Base-by-base conservation (phyloP, 1,140 invertebrate genomes). In the Pseudachorutes palmiensis region DNA sequence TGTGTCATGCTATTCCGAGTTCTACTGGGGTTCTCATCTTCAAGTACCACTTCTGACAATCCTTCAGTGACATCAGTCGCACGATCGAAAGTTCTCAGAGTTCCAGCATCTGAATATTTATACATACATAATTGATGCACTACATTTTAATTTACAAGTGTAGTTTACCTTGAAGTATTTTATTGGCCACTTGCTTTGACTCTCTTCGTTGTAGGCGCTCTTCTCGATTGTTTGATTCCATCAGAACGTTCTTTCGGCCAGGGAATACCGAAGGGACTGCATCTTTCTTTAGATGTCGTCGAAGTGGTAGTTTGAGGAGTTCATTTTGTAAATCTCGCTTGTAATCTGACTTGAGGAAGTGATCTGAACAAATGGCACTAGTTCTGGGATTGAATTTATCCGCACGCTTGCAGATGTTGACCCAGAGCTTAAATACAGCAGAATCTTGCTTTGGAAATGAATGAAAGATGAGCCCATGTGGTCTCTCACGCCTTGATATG, bases 321-420 rank as follows among this genome's bases (percentile, higher is more conserved):
- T 70, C 69, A 59, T 59, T 69, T 45, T 49, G 12, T 14, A 70
- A 55, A 33, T 70, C 69, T 12, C 69, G 24, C 29, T 68, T n/a
- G 49, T 64, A 70, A 49, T 69, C 69, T 1, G 51, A 61, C 32
- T 29, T n/a, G 31, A 16, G 26, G 62, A 70, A 70, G 45, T 70
- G 69, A n/a, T 55, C 66, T 1, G 62, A 69, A 31, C 66, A 70
- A 32, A 70, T 41, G 30, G 24, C 22, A 28, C 60, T 41, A 58
- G 16, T 29, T 24, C 31, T 32, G 9, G 31, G 2, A 36, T 70
- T 70, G 3, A 70, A 19, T n/a, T 12, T 1, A 30, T 67, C 49
- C 41, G 16, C 36, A 28, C 69, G 16, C 22, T 58, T 64, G 30
- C 66, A 68, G 41, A 64, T 68, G 16, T 22, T 30, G 16, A 59